phyloP scores from a whole-genome alignment of 2,888 invertebrate species.

The Cordilura impudica region DNA sequence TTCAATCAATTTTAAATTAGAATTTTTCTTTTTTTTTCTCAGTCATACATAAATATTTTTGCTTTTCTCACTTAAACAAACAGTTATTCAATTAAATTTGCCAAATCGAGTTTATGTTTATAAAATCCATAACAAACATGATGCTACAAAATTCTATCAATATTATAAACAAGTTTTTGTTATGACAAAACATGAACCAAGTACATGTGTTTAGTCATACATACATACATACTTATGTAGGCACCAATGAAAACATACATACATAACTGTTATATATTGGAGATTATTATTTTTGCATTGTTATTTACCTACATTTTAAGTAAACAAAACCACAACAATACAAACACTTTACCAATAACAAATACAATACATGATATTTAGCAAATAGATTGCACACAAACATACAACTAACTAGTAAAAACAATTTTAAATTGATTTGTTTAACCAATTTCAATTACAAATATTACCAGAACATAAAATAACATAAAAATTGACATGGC shows the following conservation, averaged over 20 bases:
- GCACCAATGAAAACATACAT: not conserved
- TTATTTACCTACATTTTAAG: conserved; percentile 52
- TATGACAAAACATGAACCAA: not conserved
- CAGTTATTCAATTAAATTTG: conserved; percentile 52
- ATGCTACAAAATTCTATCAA: conserved; percentile 18
- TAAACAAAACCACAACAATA: conserved; percentile 58
- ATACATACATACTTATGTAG: not conserved
- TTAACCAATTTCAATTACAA: conserved; percentile 54
- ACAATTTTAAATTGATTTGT: conserved; percentile 52
- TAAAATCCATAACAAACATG: conserved; percentile 36
- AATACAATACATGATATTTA: conserved; percentile 24
- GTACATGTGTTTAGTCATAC: too few relatives aligned
- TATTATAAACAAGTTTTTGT: conserved; percentile 16
- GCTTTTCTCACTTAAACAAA: conserved; percentile 36
- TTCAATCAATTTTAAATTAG: too few relatives aligned
- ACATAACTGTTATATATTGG: conserved; percentile 42
- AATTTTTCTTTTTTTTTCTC: too few relatives aligned
- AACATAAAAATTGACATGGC: not conserved
- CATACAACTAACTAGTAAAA: conserved; percentile 1
- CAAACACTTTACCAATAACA: conserved; percentile 52
- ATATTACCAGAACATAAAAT: conserved; percentile 10
- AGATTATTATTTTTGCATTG: conserved; percentile 37
- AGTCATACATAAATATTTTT: conserved; percentile 5
- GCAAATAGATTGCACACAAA: not conserved
- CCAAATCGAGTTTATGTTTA: not conserved